Base-by-base conservation (phyloP, 1,140 invertebrate species). In the Caenorhabditis brenneri region DNA sequence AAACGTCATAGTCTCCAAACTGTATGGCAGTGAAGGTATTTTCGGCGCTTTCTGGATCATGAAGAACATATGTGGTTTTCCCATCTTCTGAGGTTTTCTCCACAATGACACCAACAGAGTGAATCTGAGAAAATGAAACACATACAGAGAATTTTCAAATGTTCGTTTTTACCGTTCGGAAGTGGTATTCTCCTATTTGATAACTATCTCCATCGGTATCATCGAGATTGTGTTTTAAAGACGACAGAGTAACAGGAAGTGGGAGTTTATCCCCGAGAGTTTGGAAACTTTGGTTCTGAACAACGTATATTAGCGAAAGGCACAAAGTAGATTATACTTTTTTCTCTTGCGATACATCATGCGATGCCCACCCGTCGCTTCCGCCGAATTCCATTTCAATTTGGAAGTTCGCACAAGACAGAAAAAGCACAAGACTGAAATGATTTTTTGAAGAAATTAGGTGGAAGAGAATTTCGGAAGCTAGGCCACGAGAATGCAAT, bases 281-380 rank as follows among this genome's bases (percentile, higher is more conserved):
- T 74, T 74, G 65, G 10, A 42, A 33, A 24, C 65, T 74, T 46
- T 74, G 65, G 42, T 46, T 46, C 36, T 42, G 65, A 19, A 33
- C 1, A 74, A 42, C 9, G n/a, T n/a, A n/a, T n/a, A n/a, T n/a
- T n/a, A n/a, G n/a, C n/a, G n/a, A n/a, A n/a, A n/a, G n/a, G n/a
- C n/a, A n/a, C n/a, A n/a, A n/a, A n/a, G n/a, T n/a, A n/a, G n/a
- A n/a, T n/a, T n/a, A n/a, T n/a, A 74, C 65, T n/a, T 42, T 42
- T 74, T 15, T 74, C 22, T 46, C 65, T 74, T 42, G 65, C 9
- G 65, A 74, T 19, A 74, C 24, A 24, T 74, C 65, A 24, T 74
- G 65, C n/a, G 65, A 74, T 42, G 65, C 2, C 65, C 65, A 74
- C n/a, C 33, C 65, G 10, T 74, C 65, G 22, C 65, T n/a, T 7